Conservation (phyloP, 2,888 invertebrate genomes). For the Dorcus parallelipipedus region DNA sequence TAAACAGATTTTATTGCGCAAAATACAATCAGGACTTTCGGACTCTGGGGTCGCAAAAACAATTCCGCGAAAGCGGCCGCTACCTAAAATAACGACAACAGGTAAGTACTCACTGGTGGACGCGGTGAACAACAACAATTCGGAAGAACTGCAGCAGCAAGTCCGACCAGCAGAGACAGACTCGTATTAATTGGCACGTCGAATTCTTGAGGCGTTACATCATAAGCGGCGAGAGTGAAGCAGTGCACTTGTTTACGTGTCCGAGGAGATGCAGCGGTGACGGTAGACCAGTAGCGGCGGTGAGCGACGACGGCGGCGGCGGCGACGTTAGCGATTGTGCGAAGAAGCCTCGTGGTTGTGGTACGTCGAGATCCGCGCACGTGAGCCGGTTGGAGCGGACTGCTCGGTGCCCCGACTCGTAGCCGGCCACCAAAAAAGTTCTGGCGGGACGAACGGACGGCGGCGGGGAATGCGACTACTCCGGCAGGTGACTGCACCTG, state of each 20-base stretch:
- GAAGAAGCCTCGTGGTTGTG: background rate
- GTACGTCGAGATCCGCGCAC: background rate
- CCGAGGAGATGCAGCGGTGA: background rate
- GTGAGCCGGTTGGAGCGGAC: background rate
- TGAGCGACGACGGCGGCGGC: too few species aligned
- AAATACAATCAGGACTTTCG: too few species aligned
- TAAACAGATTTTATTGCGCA: too few species aligned
- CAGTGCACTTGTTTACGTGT: conserved; percentile 15
- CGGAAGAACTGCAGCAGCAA: too few species aligned
- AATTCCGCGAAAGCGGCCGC: too few species aligned
- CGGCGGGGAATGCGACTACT: background rate
- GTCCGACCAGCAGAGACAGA: background rate
- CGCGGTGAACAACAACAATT: too few species aligned
- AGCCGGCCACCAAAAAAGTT: background rate
- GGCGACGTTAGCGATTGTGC: too few species aligned
- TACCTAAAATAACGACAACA: too few species aligned
- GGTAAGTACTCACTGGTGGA: too few species aligned
- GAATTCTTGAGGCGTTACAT: conserved; percentile 18
- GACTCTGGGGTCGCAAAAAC: too few species aligned
- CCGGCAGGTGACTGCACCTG: conserved; percentile 2
- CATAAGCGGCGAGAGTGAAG: conserved; percentile 15
- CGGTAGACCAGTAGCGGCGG: too few species aligned
- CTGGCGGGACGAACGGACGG: background rate
- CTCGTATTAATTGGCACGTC: conserved; percentile 15
- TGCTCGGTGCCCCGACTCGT: background rate